phyloP scores from a whole-genome alignment of 2,888 invertebrate species.

The Drosophila testacea region DNA sequence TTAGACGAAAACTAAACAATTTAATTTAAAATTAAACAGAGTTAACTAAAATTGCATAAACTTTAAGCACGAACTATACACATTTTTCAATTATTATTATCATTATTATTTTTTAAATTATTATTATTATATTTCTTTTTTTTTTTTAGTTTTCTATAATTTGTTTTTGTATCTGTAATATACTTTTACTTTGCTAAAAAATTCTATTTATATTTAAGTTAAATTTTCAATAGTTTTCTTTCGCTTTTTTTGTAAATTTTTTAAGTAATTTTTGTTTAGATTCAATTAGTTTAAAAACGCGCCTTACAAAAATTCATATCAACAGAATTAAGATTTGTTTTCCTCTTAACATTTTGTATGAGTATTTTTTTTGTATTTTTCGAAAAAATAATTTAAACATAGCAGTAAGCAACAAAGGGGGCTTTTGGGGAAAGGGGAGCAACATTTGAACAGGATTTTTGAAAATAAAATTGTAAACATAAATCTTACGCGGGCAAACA shows the following conservation, averaged over 20 bases:
- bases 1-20: slow-evolving; percentile 74
- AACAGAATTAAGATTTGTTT: slow-evolving; percentile 75
- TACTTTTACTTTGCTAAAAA: slow-evolving; percentile 78
- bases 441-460: slow-evolving; percentile 39
- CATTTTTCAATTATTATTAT: slow-evolving; percentile 43
- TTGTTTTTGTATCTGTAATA: slow-evolving; percentile 47
- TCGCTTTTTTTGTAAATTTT: slow-evolving; percentile 26
- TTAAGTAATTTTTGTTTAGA: slow-evolving; percentile 43
- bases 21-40: slow-evolving; percentile 78
- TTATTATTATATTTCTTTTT: slow-evolving; percentile 29
- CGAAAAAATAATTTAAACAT: slow-evolving; percentile 72
- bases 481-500: slow-evolving; percentile 64
- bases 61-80: slow-evolving; percentile 79
- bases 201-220: slow-evolving; percentile 80
- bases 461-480: slow-evolving; percentile 36
- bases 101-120: slow-evolving; percentile 33
- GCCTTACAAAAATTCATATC: slow-evolving; percentile 78
- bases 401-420: slow-evolving; percentile 79
- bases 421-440: slow-evolving; percentile 17
- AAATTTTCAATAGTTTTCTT: slow-evolving; percentile 74
- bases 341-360: slow-evolving; percentile 60
- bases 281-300: slow-evolving; percentile 76
- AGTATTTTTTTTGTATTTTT: slow-evolving; percentile 51
- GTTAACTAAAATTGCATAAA: slow-evolving; percentile 81
- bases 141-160: slow-evolving; percentile 49